Evolutionary conservation across 2,888 invertebrate genomes (phyloP), one percentile per base, ranked within the genome.

Genomic region (Melipona bicolor): DNA sequence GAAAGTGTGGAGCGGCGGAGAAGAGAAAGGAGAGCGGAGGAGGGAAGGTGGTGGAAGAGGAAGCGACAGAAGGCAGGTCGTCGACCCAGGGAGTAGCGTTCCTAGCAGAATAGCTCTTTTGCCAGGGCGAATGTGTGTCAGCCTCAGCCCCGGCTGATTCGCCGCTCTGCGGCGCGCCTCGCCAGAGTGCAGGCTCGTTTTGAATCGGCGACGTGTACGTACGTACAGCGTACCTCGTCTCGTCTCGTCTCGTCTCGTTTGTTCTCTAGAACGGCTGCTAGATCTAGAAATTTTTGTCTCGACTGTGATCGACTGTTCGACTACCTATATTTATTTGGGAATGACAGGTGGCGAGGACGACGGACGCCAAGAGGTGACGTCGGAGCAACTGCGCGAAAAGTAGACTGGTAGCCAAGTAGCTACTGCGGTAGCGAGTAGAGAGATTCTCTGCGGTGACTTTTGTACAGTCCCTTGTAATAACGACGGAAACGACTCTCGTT

Each of bases 21-120:
- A 19, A 59, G 50, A 32, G 54, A 75, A n/a, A 65, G 73, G 50
- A 36, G 52, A 27, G 49, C 11, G 43, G 21, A 52, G 43, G 61
- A 9, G 43, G 43, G 15, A 54, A 59, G 27, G n/a, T 32, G 56
- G 49, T 21, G 62, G 56, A 24, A 43, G 52, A 50, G 65, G 52
- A 56, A 76, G 65, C 70, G 61, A 32, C 68, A 50, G 79, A 75
- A 70, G 80, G 77, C 77, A 79, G 92, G 92, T 91, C 92, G 84
- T 85, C 88, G 92, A 92, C 91, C 92, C 87, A 77, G 83, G 82
- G 89, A 91, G 90, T 87, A 89, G 89, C 89, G 92, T 91, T 91
- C 84, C 91, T 92, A 91, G 89, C 90, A 90, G 92, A 92, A 91
- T 92, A 92, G 91, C 92, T 91, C 91, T 92, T 92, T 92, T 88